Evolutionary conservation across 2,888 invertebrate species (phyloP), one percentile per base, ranked within the genome.

Genomic region (Adelognathus sp.): DNA sequence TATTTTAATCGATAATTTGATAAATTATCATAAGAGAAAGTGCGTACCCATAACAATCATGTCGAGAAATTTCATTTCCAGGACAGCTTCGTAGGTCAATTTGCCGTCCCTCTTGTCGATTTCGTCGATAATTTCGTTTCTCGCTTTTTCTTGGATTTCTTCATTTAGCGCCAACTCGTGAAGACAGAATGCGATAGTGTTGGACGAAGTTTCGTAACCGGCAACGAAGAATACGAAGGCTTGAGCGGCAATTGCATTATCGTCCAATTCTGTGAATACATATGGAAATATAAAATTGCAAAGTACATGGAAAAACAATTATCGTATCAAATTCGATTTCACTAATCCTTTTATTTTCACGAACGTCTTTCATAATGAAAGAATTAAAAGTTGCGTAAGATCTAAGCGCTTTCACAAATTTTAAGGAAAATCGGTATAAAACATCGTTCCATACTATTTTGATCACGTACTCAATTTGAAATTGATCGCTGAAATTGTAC

Each of bases 211-310:
- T 79, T 91, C 91, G 66, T 88, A 88, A 6, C 91, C 91, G 31
- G 91, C 91, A 5, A 83, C 86, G 80, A 91, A 92, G 78, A 92
- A 91, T 3, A 88, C 88, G 78, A 91, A 90, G 0, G 90, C 90
- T 72, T 92, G 91, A 7, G 91, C 91, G 2, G 90, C 89, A 74
- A 92, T 89, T 61, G 85, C 82, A 75, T 89, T 86, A 46, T 90
- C 89, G 78, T 88, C 87, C 64, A 90, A 71, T 76, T 86, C 89
- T 90, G 61, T 16, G 31, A 71, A 69, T 61, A 11, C 21, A 61
- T n/a, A 70, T 52, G 39, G 3, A 29, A 73, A 44, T n/a, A 44
- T 24, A 27, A 61, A 46, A 50, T 61, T 27, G 2, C n/a, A n/a
- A n/a, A n/a, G n/a, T n/a, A n/a, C n/a, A n/a, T n/a, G n/a, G n/a